Percentiles rank a stretch among this genome's conserved stretches.
Conservation (phyloP, 2,888 invertebrate genomes). For the Meteorus colon region DNA sequence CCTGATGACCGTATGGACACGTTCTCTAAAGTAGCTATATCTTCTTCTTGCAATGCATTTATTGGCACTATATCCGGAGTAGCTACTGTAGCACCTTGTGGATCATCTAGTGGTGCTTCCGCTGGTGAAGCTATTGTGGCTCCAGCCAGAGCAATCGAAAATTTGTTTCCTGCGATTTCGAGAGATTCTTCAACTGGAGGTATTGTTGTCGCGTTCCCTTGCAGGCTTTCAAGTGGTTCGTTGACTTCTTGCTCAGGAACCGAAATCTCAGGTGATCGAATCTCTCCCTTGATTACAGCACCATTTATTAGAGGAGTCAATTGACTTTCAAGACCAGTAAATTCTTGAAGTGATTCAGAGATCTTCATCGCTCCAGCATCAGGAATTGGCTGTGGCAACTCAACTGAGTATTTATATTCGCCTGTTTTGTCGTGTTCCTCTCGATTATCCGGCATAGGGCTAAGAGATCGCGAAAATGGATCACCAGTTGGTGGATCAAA, state of each 20-base stretch:
- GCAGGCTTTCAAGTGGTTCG: slow-evolving; percentile 29
- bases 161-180: slow-evolving; percentile 50
- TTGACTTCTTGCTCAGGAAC: background rate
- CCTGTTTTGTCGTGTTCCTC: slow-evolving; percentile 7
- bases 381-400: background rate
- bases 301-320: slow-evolving; percentile 52
- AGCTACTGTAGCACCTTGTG: background rate
- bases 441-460: slow-evolving; percentile 11
- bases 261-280: slow-evolving; percentile 18
- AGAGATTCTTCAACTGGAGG: slow-evolving; percentile 56
- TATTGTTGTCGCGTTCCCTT: slow-evolving; percentile 49
- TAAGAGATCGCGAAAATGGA: slow-evolving; percentile 6
- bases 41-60: background rate
- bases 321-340: slow-evolving; percentile 63
- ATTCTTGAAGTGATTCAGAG: slow-evolving; percentile 65
- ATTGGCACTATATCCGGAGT: background rate
- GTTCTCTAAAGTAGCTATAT: slow-evolving; percentile 3
- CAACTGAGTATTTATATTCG: background rate
- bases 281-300: slow-evolving; percentile 34
- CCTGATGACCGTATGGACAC: slow-evolving; percentile 15
- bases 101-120: too few relatives aligned
- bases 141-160: background rate
- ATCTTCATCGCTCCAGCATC: slow-evolving; percentile 52
- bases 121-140: background rate
- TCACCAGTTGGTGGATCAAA: slow-evolving; percentile 17